Base-by-base conservation (phyloP, 2,797 vertebrate genomes). In the Channallabes apus region DNA sequence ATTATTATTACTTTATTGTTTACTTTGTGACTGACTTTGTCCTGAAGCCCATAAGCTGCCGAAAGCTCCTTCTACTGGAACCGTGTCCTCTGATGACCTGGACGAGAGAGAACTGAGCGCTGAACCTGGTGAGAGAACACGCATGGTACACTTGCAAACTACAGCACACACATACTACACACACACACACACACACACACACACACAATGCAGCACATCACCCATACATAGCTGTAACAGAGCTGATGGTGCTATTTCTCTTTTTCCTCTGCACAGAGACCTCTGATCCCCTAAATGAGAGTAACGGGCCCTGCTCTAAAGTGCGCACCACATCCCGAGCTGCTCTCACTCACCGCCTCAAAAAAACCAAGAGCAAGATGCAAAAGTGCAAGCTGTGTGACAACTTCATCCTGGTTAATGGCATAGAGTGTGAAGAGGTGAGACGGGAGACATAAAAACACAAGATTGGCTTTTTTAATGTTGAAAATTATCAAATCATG, bases 401-500 rank as follows among this genome's bases (percentile, higher is more conserved):
- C 15, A 95, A 94, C 90, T 97, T 97, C 91, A 97, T 99, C 91
- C 95, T 98, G 89, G 96, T 95, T 86, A 95, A 87, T 6, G 97
- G 97, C 41, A 92, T 96, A 0, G 98, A 99, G 91, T 99, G 98
- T n/a, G 96, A 97, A 90, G 97, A 99, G 96, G 98, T 99, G 89
- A 82, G 87, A 46, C 22, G 22, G 29, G n/a, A 29, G 2, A 14
- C 27, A 3, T 0, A 29, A 27, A 7, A 54, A 32, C 24, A 62
- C 20, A 32, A 2, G 22, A 38, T 56, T 8, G 22, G 41, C 2
- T 14, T 14, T 41, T 71, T 11, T 22, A 68, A 32, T 72, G 11
- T 17, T 6, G 2, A 73, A 73, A 73, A 15, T 3, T 7, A 27
- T 51, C 4, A 2, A 46, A 27, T 18, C 18, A 51, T 56, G n/a